These are phyloP conservation scores for Drosophila funebris DNA, from an alignment of 1,140 invertebrate species.

Conservation along the genomic window DNA sequence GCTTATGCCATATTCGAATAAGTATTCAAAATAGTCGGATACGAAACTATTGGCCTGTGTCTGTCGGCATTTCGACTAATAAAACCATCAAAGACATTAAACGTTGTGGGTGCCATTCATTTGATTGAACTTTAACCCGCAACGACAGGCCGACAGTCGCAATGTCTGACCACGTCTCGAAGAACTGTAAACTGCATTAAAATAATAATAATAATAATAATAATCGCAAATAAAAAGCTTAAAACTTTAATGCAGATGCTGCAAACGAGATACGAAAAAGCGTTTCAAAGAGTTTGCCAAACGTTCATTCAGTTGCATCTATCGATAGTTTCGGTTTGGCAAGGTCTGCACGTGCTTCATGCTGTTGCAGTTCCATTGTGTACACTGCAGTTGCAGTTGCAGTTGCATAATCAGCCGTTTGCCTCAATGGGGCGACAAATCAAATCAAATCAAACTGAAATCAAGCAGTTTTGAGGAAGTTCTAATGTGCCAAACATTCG, in stretches of 20 bases:
- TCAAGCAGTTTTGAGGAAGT: constrained; percentile 23
- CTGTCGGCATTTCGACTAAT: constrained; percentile 70
- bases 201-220: constrained; percentile 70
- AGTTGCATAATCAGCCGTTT: constrained; percentile 53
- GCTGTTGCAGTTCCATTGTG: constrained; percentile 55
- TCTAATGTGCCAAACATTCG: constrained; percentile 4
- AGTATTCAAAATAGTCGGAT: constrained; percentile 31
- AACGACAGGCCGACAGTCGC: constrained; percentile 38
- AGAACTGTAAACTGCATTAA: constrained; percentile 40
- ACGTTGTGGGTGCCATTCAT: constrained; percentile 80
- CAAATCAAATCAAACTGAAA: constrained; percentile 55
- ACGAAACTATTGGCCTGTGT: constrained; percentile 32
- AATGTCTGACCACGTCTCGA: constrained; percentile 44
- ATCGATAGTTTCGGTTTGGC: constrained; percentile 40
- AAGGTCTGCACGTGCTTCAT: constrained; percentile 74
- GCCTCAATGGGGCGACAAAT: constrained; percentile 70
- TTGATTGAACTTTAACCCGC: constrained; percentile 73
- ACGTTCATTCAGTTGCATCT: constrained; percentile 32
- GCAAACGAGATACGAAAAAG: constrained; percentile 69
- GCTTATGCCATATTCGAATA: constrained; percentile 14
- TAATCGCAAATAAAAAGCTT: constrained; percentile 62
- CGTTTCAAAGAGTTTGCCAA: constrained; percentile 55
- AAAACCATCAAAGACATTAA: constrained; percentile 81
- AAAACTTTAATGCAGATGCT: constrained; percentile 53
- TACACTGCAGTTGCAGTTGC: constrained; percentile 24